phyloP scores from a whole-genome alignment of 2,888 invertebrate genomes.

The Petrophora chlorosata region DNA sequence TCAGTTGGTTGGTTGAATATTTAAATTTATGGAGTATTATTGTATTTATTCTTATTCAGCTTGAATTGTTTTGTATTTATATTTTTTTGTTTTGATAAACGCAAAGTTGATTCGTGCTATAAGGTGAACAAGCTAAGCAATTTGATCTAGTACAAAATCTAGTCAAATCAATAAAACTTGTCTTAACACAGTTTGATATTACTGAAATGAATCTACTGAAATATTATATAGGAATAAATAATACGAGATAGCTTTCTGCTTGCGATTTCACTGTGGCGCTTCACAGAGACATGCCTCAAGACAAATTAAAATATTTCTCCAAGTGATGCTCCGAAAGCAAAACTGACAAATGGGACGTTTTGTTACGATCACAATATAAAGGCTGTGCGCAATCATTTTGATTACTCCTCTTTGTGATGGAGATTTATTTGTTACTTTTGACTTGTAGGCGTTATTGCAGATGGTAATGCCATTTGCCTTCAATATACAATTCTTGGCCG shows the following conservation, averaged over 20 bases:
- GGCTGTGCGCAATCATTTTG: constrained; percentile 18
- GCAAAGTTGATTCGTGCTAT: no score
- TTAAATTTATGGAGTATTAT: no score
- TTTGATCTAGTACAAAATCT: no score
- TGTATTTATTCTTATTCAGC: no score
- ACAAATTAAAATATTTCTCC: constrained; percentile 32
- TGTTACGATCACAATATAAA: constrained; percentile 6
- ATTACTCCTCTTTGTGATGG: constrained; percentile 11
- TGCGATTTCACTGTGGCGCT: constrained; percentile 8
- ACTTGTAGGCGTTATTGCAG: background rate
- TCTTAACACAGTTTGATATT: no score
- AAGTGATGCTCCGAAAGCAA: constrained; percentile 11
- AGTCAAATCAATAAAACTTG: no score
- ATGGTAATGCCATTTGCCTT: background rate
- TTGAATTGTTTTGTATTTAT: no score
- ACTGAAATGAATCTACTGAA: no score
- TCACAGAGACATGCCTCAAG: constrained; percentile 19
- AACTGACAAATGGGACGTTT: constrained; percentile 28
- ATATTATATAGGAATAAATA: background rate
- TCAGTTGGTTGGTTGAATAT: no score
- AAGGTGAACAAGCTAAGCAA: no score
- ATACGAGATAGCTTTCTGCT: background rate
- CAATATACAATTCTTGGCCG: no score
- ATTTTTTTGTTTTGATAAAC: no score
- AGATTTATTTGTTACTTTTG: constrained; percentile 6